Evolutionary conservation across 2,888 invertebrate species (phyloP).

Genomic region (Drosophila mercatorum): DNA sequence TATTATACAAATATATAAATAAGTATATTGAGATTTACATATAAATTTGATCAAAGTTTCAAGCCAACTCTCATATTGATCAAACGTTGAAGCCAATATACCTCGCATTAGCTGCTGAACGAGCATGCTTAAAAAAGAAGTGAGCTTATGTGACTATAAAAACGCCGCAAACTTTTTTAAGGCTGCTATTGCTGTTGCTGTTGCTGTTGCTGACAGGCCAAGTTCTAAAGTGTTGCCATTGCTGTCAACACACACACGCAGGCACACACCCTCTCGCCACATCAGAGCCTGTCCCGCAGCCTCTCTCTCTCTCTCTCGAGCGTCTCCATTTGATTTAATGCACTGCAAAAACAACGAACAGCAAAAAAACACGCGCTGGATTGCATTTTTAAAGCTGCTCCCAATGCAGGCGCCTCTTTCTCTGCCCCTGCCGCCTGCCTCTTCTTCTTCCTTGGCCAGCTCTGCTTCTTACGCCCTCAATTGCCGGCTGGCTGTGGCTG

Average conservation of each 20-base stretch:
- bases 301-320: neutral
- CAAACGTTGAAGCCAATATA: neutral
- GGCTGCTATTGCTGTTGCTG: conserved; percentile 15
- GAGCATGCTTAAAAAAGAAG: conserved; percentile 1
- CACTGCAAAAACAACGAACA: conserved; percentile 20
- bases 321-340: conserved; percentile 45
- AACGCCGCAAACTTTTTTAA: conserved; percentile 31
- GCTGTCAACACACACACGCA: conserved; percentile 35
- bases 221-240: conserved; percentile 47
- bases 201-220: conserved; percentile 35
- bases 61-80: neutral
- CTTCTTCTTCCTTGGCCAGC: neutral
- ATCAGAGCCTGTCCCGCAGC: neutral
- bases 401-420: neutral
- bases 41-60: no score
- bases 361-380: conserved; percentile 15
- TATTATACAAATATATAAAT: no score
- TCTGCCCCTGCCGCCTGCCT: conserved; percentile 16
- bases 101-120: neutral
- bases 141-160: conserved; percentile 42
- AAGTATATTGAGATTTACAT: no score
- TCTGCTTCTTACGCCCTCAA: conserved; percentile 7
- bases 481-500: conserved; percentile 22
- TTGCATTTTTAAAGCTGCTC: conserved; percentile 44
- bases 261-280: conserved; percentile 1